Evolutionary conservation across 2,797 vertebrate genomes (phyloP), one percentile per base, ranked within the genome.

Genomic region (Hemitrygon akajei): DNA sequence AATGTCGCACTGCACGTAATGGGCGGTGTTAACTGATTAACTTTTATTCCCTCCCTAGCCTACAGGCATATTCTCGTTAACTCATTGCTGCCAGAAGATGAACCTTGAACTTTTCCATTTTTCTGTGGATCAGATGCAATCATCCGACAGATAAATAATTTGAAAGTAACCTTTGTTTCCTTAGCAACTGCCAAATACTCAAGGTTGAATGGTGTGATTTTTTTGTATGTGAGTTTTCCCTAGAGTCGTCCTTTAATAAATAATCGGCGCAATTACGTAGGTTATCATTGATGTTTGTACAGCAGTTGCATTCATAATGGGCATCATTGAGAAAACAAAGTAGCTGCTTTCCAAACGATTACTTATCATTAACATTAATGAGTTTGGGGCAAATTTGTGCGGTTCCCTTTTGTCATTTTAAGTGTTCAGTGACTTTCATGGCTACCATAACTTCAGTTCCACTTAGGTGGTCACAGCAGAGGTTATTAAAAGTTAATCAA

Each of bases 221-320:
- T 37, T 20, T 69, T 89, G n/a, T 22, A 7, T 89, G 63, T 37
- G 7, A 37, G 1, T 63, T 89, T 20, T 89, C n/a, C 86, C 7
- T 69, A 18, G n/a, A 37, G 60, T 89, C 7, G 2, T 89, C 63
- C n/a, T 18, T 89, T 37, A 69, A 89, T 37, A 89, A 89, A 22
- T 89, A 69, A 89, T 34, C 60, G 69, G 63, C 37, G 22, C n/a
- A 89, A 89, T 69, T 89, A 69, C 69, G 60, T 27, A 7, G 47
- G n/a, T 27, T 86, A 60, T 86, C 82, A 60, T 27, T 16, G 25
- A 86, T 86, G 82, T 60, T 86, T 86, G 4, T 60, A 86, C 56
- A 86, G 47, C 47, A 86, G 82, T 58, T 86, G 27, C 25, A 86
- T 86, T 86, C 82, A 60, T 84, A 58, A 56, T 84, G 81, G 81